phyloP scores from a whole-genome alignment of 2,888 invertebrate genomes.

The Gandaritis pyraliata region DNA sequence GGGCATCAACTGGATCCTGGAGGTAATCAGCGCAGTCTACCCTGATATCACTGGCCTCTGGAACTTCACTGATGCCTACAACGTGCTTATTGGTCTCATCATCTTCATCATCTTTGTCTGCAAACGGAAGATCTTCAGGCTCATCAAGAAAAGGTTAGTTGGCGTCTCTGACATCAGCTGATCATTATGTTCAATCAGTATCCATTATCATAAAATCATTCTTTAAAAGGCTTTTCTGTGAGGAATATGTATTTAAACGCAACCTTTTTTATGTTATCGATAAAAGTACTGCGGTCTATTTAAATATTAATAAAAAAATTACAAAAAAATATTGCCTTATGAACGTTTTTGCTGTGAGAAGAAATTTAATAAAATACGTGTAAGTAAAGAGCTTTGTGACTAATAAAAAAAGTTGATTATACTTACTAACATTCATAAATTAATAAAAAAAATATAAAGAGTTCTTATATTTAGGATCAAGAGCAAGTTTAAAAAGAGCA shows the following conservation, averaged over 20 bases:
- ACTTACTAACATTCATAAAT: neutral
- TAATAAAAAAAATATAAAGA: neutral
- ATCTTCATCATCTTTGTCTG: slow-evolving; percentile 90
- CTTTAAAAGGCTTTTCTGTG: too few relatives aligned
- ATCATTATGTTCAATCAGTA: neutral
- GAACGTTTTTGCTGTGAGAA: neutral
- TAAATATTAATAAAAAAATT: too few relatives aligned
- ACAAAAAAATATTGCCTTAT: too few relatives aligned
- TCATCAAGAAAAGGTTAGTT: slow-evolving; percentile 85
- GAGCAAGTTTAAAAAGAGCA: slow-evolving; percentile 50
- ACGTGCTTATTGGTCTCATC: slow-evolving; percentile 87
- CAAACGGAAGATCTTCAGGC: slow-evolving; percentile 86
- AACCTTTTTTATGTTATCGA: too few relatives aligned
- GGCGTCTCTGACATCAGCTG: neutral
- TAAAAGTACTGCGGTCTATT: too few relatives aligned
- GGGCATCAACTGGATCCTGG: slow-evolving; percentile 91
- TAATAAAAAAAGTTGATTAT: neutral
- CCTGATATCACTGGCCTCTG: slow-evolving; percentile 78
- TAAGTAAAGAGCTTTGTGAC: neutral
- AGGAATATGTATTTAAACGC: too few relatives aligned
- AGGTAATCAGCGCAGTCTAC: slow-evolving; percentile 86
- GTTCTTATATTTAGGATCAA: slow-evolving; percentile 57
- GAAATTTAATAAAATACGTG: neutral
- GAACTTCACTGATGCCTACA: slow-evolving; percentile 87
- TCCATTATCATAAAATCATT: neutral